Evolutionary conservation across 2,113 vertebrate genomes (phyloP), one percentile per base, ranked within the genome.

Genomic region (Zingel zingel): DNA sequence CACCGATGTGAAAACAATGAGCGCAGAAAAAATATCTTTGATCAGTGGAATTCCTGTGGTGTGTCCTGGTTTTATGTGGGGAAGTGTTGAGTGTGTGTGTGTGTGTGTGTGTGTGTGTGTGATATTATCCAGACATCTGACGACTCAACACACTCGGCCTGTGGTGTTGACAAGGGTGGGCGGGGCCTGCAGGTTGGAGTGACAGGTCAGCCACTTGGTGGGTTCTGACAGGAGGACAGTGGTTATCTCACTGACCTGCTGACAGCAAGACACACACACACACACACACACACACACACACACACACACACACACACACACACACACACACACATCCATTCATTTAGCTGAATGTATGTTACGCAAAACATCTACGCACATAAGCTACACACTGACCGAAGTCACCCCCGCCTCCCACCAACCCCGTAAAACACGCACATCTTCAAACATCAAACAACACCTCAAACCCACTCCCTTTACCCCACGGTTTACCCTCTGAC

Each of bases 361-460:
- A 56, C 30, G 64, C 65, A 21, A 74, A 73, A 69, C 15, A 21
- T 75, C 47, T 71, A 15, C 19, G 8, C 70, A 1, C 57, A 62
- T 43, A 82, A 9, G 39, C 9, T 21, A 68, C 67, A 62, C 64
- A 64, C 54, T 33, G 19, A 65, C 61, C 18, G 3, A 18, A 66
- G 25, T 66, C 70, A 57, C 33, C 33, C 25, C 61, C 54, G 15
- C 50, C 62, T 15, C 10, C 39, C 47, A 45, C 56, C 36, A 6
- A 36, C 54, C 15, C 68, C 27, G 63, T 43, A 56, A 69, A 76
- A 70, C 64, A 61, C 77, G 84, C 75, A 90, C 76, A 77, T 91
- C 77, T 72, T 80, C 70, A 83, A 78, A 90, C 83, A 89, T 91
- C 92, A 90, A 90, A 91, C 88, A 81, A 75, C 88, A 77, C 88